Conservation (phyloP, 2,888 invertebrate genomes). For the Geophilus truncorum region DNA sequence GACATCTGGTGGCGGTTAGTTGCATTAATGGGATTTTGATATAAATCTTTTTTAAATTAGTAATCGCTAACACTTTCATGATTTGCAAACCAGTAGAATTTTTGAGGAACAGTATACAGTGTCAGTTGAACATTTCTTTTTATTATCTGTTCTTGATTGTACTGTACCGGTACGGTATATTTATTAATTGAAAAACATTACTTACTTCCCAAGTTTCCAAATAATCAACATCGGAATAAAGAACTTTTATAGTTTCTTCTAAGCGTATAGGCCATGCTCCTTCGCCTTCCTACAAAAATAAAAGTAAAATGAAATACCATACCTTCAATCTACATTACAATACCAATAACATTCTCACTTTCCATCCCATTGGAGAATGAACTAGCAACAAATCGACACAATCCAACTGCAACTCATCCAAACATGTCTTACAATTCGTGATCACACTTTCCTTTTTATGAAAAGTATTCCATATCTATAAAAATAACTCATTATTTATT, state of each 20-base stretch:
- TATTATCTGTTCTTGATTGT: too few relatives aligned
- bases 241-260: conserved; percentile 56
- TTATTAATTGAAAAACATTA: not conserved
- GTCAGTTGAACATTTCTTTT: too few relatives aligned
- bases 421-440: conserved; percentile 62
- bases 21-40: too few relatives aligned
- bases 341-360: conserved; percentile 43
- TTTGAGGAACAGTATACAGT: too few relatives aligned
- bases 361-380: conserved; percentile 67
- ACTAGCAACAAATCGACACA: conserved; percentile 79
- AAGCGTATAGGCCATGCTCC: conserved; percentile 62
- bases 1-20: too few relatives aligned
- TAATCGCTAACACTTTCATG: too few relatives aligned
- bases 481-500: too few relatives aligned
- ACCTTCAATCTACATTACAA: not conserved
- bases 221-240: conserved; percentile 53
- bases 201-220: conserved; percentile 62
- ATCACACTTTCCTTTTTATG: conserved; percentile 53
- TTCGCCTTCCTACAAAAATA: conserved; percentile 53
- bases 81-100: too few relatives aligned
- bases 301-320: too few relatives aligned
- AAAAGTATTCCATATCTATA: conserved; percentile 37
- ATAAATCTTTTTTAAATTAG: too few relatives aligned
- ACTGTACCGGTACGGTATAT: too few relatives aligned
- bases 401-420: conserved; percentile 65